Evolutionary conservation across 2,888 invertebrate genomes (phyloP).

Genomic region (Ennomos fuscantarius): DNA sequence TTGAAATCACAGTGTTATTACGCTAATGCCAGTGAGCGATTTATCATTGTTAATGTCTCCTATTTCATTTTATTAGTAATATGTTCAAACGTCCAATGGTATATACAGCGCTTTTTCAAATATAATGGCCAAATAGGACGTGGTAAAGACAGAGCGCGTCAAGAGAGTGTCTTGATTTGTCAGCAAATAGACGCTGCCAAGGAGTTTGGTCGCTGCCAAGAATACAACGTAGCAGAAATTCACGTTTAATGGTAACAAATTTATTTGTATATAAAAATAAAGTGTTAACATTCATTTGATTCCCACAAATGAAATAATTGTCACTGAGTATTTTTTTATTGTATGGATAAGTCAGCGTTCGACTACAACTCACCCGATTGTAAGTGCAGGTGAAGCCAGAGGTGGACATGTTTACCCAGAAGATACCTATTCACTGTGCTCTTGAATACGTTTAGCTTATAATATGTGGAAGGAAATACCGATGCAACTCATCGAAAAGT

Average conservation of each 20-base stretch:
- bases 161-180: constrained; percentile 40
- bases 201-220: constrained; percentile 38
- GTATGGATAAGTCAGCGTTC: too few species aligned
- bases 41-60: constrained; percentile 69
- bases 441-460: too few species aligned
- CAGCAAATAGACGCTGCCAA: constrained; percentile 43
- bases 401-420: too few species aligned
- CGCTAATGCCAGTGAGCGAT: constrained; percentile 64
- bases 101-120: constrained; percentile 39
- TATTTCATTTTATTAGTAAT: constrained; percentile 73
- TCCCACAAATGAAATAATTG: constrained; percentile 7
- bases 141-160: constrained; percentile 31
- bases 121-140: constrained; percentile 25
- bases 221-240: constrained; percentile 32
- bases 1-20: constrained; percentile 76
- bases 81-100: constrained; percentile 44
- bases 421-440: too few species aligned
- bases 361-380: too few species aligned
- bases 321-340: neutral
- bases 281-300: too few species aligned
- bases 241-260: constrained; percentile 32
- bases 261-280: constrained; percentile 29
- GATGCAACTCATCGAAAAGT: too few species aligned
- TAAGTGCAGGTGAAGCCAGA: too few species aligned
- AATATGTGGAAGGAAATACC: too few species aligned